These are phyloP conservation scores for Hypolimnas misippus DNA, from an alignment of 2,888 invertebrate genomes.

Conservation along the genomic window DNA sequence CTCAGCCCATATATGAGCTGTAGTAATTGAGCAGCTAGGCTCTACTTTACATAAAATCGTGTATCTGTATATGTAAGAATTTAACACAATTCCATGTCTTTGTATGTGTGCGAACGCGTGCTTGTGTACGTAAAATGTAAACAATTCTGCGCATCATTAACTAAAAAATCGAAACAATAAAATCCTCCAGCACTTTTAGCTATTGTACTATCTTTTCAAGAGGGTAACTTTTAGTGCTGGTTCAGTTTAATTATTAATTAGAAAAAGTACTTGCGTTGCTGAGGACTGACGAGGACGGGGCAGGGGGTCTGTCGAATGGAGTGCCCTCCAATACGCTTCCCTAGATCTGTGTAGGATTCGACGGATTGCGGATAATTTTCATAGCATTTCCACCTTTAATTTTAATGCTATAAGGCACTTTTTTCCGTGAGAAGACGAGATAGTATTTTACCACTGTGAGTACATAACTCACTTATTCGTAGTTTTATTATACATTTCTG, in stretches of 20 bases:
- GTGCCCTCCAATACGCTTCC: conserved; percentile 31
- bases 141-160: not conserved
- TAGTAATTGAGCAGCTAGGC: too few species aligned
- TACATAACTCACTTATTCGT: not conserved
- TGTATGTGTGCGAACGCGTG: too few species aligned
- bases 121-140: too few species aligned
- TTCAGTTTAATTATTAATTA: conserved; percentile 30
- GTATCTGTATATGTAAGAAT: too few species aligned
- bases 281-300: conserved; percentile 24
- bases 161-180: not conserved
- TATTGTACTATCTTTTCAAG: not conserved
- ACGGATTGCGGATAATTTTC: conserved; percentile 10
- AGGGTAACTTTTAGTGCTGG: conserved; percentile 15
- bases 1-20: too few species aligned
- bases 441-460: not conserved
- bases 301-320: conserved; percentile 33
- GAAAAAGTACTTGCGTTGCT: conserved; percentile 20
- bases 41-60: too few species aligned
- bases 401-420: conserved; percentile 4
- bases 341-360: conserved; percentile 14
- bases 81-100: too few species aligned
- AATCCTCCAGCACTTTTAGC: not conserved
- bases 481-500: conserved; percentile 5
- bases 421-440: not conserved
- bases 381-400: conserved; percentile 6